phyloP scores from a whole-genome alignment of 2,113 vertebrate species.

The Smithornis capensis region DNA sequence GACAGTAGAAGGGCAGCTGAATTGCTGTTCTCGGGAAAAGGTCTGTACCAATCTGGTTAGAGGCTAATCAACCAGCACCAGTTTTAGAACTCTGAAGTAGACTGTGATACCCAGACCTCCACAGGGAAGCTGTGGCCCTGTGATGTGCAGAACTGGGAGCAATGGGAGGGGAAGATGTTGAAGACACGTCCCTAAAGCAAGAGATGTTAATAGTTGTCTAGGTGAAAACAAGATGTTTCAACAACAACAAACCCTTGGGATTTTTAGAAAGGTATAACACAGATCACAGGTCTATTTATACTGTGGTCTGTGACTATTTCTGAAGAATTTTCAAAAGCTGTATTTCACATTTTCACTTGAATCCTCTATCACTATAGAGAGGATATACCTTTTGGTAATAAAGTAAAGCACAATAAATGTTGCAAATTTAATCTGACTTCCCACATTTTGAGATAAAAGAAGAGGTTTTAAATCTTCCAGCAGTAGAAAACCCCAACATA shows the following conservation, averaged over 20 bases:
- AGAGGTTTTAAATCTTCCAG: not conserved
- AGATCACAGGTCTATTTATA: not conserved
- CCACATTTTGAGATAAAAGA: not conserved
- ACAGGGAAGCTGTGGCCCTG: not conserved
- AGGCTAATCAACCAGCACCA: not conserved
- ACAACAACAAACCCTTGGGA: not conserved
- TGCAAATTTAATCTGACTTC: not conserved
- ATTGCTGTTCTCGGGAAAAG: not conserved
- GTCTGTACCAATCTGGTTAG: not conserved
- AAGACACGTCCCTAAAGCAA: not conserved
- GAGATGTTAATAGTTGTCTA: not conserved
- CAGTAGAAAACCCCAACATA: not conserved
- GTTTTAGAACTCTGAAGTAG: not conserved
- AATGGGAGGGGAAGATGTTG: not conserved
- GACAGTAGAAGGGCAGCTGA: not conserved
- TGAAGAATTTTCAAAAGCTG: not conserved
- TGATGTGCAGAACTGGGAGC: not conserved
- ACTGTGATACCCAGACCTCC: not conserved
- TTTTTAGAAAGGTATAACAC: not conserved
- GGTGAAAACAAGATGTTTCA: not conserved
- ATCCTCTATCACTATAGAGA: not conserved
- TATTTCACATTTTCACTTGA: not conserved
- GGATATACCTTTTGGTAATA: not conserved
- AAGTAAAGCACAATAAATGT: not conserved
- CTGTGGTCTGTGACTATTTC: not conserved